These are phyloP conservation scores for Eciton burchellii DNA, from an alignment of 1,140 invertebrate species.

Conservation along the genomic window DNA sequence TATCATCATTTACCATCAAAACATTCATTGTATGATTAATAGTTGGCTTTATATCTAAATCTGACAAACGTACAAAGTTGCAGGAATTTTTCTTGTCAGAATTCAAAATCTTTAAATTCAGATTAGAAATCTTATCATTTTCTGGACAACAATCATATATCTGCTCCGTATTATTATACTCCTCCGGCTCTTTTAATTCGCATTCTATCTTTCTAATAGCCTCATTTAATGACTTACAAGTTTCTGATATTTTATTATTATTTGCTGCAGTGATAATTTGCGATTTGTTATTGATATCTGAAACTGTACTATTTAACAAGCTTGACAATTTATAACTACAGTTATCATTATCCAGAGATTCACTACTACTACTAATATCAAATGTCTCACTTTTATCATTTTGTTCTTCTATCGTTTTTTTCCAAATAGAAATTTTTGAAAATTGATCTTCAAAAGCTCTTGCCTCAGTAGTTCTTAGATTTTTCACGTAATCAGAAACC, in stretches of 20 bases:
- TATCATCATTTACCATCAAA: slow-evolving; percentile 70
- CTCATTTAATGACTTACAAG: slow-evolving; percentile 81
- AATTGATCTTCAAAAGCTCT: slow-evolving; percentile 75
- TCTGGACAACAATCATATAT: slow-evolving; percentile 49
- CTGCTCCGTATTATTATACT: slow-evolving; percentile 62
- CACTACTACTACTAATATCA: slow-evolving; percentile 82
- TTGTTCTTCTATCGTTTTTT: slow-evolving; percentile 80
- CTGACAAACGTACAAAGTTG: slow-evolving; percentile 86
- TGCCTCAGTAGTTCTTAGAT: slow-evolving; percentile 50
- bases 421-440: slow-evolving; percentile 80
- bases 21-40: slow-evolving; percentile 58
- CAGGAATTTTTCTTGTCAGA: slow-evolving; percentile 51
- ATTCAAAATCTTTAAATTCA: slow-evolving; percentile 33
- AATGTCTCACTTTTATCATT: slow-evolving; percentile 82
- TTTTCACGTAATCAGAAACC: slow-evolving; percentile 46
- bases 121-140: slow-evolving; percentile 11
- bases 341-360: slow-evolving; percentile 79
- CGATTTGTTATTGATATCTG: slow-evolving; percentile 65
- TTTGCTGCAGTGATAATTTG: slow-evolving; percentile 62
- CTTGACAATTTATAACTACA: slow-evolving; percentile 79
- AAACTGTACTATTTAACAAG: slow-evolving; percentile 71
- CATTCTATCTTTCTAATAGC: slow-evolving; percentile 83
- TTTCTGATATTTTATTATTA: slow-evolving; percentile 77
- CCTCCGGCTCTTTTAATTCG: slow-evolving; percentile 78
- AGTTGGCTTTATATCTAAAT: slow-evolving; percentile 86